Percentiles rank a stretch among this genome's conserved stretches.
These are phyloP conservation scores for Sarcophaga bullata DNA, from an alignment of 1,140 invertebrate genomes.

Conservation along the genomic window DNA sequence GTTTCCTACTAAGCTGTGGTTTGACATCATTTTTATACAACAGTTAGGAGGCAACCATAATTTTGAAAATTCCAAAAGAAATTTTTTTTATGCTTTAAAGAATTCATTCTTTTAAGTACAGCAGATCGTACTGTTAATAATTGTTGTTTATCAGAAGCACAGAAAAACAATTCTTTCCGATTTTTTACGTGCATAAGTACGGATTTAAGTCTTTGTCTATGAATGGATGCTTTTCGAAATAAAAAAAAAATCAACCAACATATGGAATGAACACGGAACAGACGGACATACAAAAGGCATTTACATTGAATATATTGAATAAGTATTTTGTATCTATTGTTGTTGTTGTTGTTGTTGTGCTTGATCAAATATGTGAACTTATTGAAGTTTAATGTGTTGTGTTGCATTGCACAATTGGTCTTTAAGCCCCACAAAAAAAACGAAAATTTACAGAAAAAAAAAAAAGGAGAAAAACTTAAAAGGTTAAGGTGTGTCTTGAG, in stretches of 20 bases:
- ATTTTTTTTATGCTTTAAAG: too few species aligned
- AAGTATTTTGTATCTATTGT: background rate
- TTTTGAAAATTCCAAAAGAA: too few species aligned
- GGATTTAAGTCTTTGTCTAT: background rate
- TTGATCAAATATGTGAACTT: conserved; percentile 19
- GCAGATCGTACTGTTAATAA: too few species aligned
- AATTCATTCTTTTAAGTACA: too few species aligned
- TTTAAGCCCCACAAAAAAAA: background rate
- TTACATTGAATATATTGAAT: background rate
- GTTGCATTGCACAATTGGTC: background rate
- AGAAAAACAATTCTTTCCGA: too few species aligned
- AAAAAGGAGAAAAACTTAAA: background rate
- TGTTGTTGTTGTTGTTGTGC: background rate
- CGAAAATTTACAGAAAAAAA: too few species aligned
- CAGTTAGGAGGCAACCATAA: too few species aligned
- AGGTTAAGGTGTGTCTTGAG: conserved; percentile 39
- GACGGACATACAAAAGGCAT: conserved; percentile 1
- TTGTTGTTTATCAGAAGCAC: too few species aligned
- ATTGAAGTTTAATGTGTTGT: conserved; percentile 21
- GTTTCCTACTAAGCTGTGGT: too few species aligned
- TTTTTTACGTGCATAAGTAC: too few species aligned
- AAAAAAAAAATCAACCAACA: conserved; percentile 2
- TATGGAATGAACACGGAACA: background rate
- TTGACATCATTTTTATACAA: too few species aligned
- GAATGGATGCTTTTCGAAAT: background rate